Conservation (phyloP, 2,113 vertebrate species). For the Mastomys coucha region DNA sequence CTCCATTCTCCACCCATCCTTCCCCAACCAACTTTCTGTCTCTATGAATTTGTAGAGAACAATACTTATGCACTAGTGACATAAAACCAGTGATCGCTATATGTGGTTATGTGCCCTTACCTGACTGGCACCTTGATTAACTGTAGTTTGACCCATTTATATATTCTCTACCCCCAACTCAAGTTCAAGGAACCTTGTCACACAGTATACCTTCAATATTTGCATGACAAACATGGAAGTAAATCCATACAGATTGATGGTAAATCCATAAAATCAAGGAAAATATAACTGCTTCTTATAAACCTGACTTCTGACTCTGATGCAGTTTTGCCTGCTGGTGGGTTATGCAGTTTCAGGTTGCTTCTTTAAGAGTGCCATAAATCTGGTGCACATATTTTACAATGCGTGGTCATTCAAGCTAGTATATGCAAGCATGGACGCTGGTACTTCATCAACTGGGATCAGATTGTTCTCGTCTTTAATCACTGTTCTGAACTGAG, state of each 20-base stretch:
- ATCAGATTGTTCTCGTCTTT: neutral
- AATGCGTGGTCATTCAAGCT: neutral
- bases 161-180: neutral
- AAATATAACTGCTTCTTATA: neutral
- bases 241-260: neutral
- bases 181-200: neutral
- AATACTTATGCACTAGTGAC: neutral
- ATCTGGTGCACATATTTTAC: neutral
- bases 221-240: neutral
- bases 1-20: neutral
- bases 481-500: neutral
- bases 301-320: neutral
- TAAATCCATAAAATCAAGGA: neutral
- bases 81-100: neutral
- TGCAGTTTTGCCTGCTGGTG: neutral
- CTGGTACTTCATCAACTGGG: neutral
- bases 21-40: neutral
- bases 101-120: neutral
- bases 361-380: neutral
- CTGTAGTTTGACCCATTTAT: neutral
- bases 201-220: no score
- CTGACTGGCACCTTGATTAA: neutral
- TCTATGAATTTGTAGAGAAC: neutral
- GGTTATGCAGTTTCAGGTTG: neutral
- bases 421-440: no score